Percentiles rank a stretch among this genome's conserved stretches.
Conservation (phyloP, 2,113 vertebrate species). For the Corvus cornix region DNA sequence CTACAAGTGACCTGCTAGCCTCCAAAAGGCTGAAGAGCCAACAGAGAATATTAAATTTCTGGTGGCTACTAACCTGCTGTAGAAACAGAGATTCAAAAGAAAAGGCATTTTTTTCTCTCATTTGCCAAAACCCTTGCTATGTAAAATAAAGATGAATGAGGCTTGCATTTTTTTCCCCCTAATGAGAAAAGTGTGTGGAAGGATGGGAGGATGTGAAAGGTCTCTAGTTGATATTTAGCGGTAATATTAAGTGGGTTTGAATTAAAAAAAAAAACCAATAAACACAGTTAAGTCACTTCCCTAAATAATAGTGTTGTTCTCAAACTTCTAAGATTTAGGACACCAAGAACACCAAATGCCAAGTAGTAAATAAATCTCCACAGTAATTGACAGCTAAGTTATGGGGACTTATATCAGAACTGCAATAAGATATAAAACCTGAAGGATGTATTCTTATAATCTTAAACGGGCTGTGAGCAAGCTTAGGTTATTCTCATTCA, state of each 20-base stretch:
- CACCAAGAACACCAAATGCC: neutral
- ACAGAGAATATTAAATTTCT: neutral
- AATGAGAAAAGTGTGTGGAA: neutral
- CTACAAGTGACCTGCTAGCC: neutral
- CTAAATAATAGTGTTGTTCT: neutral
- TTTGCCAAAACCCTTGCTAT: neutral
- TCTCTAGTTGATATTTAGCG: neutral
- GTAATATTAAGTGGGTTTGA: neutral
- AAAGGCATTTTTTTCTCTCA: neutral
- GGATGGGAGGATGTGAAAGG: neutral
- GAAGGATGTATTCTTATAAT: neutral
- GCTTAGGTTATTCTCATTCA: neutral
- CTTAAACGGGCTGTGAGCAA: neutral
- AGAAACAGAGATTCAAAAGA: neutral
- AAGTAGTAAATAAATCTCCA: neutral
- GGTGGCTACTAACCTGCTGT: neutral
- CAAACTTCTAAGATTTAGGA: neutral
- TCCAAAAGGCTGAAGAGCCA: conserved; percentile 18
- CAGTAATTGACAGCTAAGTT: neutral
- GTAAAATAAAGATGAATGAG: neutral
- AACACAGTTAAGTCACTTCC: neutral
- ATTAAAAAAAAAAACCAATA: neutral
- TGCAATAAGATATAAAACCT: neutral
- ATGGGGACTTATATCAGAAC: neutral
- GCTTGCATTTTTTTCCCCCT: neutral